phyloP scores from a whole-genome alignment of 92 coral and sea anemone genomes.

The Micromussa lordhowensis region DNA sequence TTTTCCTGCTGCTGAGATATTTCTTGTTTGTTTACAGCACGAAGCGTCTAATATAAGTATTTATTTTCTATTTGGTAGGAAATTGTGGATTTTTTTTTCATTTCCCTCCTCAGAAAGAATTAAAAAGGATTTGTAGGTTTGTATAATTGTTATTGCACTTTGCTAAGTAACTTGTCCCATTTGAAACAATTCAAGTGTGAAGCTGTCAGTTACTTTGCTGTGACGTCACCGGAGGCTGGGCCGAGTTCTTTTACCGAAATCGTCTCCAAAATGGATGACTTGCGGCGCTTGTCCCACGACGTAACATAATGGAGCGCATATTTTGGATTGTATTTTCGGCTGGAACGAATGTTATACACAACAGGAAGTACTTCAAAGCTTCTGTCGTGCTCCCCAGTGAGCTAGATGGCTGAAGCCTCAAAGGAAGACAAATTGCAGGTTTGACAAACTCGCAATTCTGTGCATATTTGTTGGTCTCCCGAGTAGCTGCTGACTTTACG shows the following conservation, averaged over 20 bases:
- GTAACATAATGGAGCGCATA: slow-evolving; percentile 67
- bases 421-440: slow-evolving; percentile 69
- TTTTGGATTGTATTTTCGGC: slow-evolving; percentile 39
- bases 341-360: slow-evolving; percentile 61
- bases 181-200: slow-evolving; percentile 27
- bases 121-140: slow-evolving; percentile 6
- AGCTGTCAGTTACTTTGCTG: slow-evolving; percentile 59
- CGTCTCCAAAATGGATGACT: slow-evolving; percentile 88
- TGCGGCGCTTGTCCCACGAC: slow-evolving; percentile 39
- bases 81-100: slow-evolving; percentile 23
- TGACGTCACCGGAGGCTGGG: slow-evolving; percentile 93
- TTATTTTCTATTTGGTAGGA: not conserved
- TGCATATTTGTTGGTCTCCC: slow-evolving; percentile 31
- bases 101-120: not conserved
- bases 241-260: slow-evolving; percentile 55
- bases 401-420: slow-evolving; percentile 88
- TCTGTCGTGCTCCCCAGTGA: slow-evolving; percentile 77
- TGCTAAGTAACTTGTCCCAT: slow-evolving; percentile 30
- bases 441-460: slow-evolving; percentile 29
- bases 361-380: slow-evolving; percentile 50
- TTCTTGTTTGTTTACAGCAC: not conserved
- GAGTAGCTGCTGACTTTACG: slow-evolving; percentile 27
- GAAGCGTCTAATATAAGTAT: too few relatives aligned
- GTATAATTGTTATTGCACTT: not conserved
- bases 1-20: not conserved